A percentile compares a stretch with the other conserved stretches of the same genome.
phyloP scores from a whole-genome alignment of 2,797 vertebrate genomes.

The Dallia pectoralis region DNA sequence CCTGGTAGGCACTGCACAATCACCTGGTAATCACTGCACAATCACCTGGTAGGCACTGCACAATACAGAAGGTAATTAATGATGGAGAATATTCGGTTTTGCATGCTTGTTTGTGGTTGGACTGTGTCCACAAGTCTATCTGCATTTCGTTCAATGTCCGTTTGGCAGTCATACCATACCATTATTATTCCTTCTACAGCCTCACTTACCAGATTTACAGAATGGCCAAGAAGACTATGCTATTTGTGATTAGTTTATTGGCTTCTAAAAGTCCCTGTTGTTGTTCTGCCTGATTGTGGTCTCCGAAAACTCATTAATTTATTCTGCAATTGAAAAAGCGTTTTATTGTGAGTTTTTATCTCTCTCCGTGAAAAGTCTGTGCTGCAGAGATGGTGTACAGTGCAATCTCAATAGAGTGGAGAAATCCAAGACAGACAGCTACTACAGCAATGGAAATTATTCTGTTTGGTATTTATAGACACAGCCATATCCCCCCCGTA shows the following conservation, averaged over 20 bases:
- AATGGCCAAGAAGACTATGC: not conserved
- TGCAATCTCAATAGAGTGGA: not conserved
- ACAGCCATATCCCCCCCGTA: constrained; percentile 8
- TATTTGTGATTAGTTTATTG: not conserved
- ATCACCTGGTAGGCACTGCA: not conserved
- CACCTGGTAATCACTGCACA: too few relatives aligned
- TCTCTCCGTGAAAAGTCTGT: not conserved
- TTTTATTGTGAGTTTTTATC: not conserved
- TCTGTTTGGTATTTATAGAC: constrained; percentile 37
- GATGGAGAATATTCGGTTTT: not conserved
- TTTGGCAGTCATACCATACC: not conserved
- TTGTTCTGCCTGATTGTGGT: not conserved
- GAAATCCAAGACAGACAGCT: not conserved
- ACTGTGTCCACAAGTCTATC: not conserved
- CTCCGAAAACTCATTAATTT: not conserved
- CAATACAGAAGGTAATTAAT: not conserved
- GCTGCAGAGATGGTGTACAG: not conserved
- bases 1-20: too few relatives aligned
- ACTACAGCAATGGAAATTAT: not conserved
- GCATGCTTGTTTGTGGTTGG: not conserved
- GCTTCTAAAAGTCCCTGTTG: not conserved
- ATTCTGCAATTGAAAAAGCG: not conserved
- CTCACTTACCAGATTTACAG: not conserved
- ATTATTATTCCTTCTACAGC: not conserved
- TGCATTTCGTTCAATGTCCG: not conserved